phyloP scores from a whole-genome alignment of 2,888 invertebrate species.

The Caenorhabditis wallacei region DNA sequence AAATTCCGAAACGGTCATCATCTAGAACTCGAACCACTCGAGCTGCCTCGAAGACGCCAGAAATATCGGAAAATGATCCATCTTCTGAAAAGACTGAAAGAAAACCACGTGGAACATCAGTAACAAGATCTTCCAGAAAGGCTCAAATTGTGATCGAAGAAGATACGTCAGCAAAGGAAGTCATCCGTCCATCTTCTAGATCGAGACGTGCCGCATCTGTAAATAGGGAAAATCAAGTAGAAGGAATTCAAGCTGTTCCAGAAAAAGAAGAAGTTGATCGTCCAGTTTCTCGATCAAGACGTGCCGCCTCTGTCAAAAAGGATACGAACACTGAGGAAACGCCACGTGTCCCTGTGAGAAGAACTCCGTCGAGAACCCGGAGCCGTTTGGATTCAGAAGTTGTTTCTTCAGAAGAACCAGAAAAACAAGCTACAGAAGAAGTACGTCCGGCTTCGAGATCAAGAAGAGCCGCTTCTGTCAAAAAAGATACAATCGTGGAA shows the following conservation, averaged over 20 bases:
- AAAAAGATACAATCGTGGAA: neutral
- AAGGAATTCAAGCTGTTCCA: no score
- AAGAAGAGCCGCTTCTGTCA: slow-evolving; percentile 16
- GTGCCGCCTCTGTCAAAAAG: slow-evolving; percentile 6
- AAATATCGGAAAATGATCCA: no score
- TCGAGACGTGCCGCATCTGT: slow-evolving; percentile 4
- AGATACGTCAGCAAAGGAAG: neutral
- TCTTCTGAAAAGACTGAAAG: no score
- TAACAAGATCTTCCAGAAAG: neutral
- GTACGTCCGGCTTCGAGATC: no score
- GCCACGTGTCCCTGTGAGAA: no score
- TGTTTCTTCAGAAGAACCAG: no score
- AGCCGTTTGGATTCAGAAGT: no score
- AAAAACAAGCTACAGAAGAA: no score
- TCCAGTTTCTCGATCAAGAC: neutral
- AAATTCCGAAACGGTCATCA: neutral
- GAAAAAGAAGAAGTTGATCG: slow-evolving; percentile 19
- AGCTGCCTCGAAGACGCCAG: neutral
- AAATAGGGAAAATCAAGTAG: neutral
- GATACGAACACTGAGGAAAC: neutral
- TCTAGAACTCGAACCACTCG: neutral
- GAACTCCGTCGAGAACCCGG: neutral
- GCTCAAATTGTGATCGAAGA: neutral
- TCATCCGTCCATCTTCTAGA: neutral
- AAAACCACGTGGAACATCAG: no score